Conservation (phyloP, 2,888 invertebrate genomes). For the Danaus chrysippus region DNA sequence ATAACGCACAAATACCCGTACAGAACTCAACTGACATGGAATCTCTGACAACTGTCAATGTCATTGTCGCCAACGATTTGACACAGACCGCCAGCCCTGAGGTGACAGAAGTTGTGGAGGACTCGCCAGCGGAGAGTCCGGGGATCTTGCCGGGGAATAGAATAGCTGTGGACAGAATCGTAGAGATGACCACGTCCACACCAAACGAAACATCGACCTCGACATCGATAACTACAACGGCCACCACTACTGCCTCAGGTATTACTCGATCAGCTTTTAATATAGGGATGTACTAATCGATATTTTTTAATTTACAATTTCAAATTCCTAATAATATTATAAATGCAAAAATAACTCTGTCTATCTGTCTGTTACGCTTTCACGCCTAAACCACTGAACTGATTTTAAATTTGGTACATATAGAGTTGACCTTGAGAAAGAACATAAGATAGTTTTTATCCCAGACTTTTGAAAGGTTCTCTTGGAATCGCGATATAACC, state of each 20-base stretch:
- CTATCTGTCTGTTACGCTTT: too few species aligned
- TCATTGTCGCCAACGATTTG: constrained; percentile 69
- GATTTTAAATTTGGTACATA: too few species aligned
- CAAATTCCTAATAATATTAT: too few species aligned
- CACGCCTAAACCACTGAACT: too few species aligned
- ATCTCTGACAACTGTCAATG: constrained; percentile 70
- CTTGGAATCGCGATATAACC: too few species aligned
- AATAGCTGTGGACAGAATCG: constrained; percentile 65
- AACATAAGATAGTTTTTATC: too few species aligned
- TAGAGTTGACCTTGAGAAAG: too few species aligned
- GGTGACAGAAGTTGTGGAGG: constrained; percentile 44
- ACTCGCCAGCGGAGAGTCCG: constrained; percentile 45
- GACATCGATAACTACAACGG: constrained; percentile 52
- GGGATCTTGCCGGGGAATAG: constrained; percentile 54
- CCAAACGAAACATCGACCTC: constrained; percentile 45
- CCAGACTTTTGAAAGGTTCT: too few species aligned
- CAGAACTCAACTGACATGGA: constrained; percentile 61
- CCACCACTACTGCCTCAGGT: constrained; percentile 73
- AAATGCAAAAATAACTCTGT: too few species aligned
- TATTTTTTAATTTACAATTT: too few species aligned
- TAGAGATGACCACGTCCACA: constrained; percentile 57
- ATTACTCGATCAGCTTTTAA: constrained; percentile 24
- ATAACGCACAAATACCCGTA: constrained; percentile 55
- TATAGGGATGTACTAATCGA: too few species aligned
- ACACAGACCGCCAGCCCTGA: constrained; percentile 53